These are phyloP conservation scores for Itoplectis maculator DNA, from an alignment of 2,888 invertebrate genomes.

Conservation along the genomic window DNA sequence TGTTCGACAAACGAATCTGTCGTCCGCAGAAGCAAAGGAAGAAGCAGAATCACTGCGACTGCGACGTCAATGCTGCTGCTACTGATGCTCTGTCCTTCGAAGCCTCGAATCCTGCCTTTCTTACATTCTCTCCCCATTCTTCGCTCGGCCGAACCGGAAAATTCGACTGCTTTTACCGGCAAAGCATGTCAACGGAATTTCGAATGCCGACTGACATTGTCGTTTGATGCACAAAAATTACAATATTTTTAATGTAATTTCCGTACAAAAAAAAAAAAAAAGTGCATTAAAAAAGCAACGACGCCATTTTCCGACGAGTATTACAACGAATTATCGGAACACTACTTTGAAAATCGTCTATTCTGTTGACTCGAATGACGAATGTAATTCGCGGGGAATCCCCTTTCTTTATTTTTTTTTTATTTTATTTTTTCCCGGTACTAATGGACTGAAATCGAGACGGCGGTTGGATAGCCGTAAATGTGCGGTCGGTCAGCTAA, in stretches of 20 bases:
- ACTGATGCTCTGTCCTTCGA: not conserved
- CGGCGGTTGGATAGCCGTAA: not conserved
- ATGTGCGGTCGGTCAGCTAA: conserved; percentile 3
- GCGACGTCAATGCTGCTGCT: not conserved
- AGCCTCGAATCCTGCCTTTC: not conserved
- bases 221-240: not conserved
- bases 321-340: not conserved
- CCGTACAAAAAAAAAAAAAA: too few relatives aligned
- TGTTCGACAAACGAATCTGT: conserved; percentile 69
- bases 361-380: not conserved
- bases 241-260: too few relatives aligned
- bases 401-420: too few relatives aligned
- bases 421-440: not conserved
- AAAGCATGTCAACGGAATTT: not conserved
- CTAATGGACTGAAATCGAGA: not conserved
- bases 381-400: not conserved
- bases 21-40: conserved; percentile 71
- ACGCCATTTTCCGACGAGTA: too few relatives aligned
- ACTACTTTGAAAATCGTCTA: not conserved
- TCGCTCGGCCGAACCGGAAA: conserved; percentile 53
- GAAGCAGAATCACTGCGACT: conserved; percentile 21
- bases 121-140: conserved; percentile 37
- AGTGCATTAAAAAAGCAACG: too few relatives aligned
- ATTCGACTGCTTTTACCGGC: conserved; percentile 21
- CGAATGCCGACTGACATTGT: not conserved